Evolutionary conservation across 2,113 vertebrate genomes (phyloP).

Genomic region (Prinia subflava): DNA sequence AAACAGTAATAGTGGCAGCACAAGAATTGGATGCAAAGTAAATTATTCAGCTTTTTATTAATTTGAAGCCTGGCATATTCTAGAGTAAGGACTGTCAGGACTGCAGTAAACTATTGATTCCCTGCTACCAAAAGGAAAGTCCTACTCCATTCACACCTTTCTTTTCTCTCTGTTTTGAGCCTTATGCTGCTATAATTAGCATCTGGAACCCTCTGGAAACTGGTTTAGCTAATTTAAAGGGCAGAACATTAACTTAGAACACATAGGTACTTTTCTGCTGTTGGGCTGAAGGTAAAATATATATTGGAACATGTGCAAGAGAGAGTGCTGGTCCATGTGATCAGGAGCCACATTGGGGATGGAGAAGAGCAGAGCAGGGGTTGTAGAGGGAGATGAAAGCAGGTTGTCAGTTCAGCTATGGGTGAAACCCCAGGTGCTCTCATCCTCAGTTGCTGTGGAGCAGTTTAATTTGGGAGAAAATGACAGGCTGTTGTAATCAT

Average conservation of each 20-base stretch:
- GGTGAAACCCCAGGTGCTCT: background rate
- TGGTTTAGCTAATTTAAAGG: background rate
- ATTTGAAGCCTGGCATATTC: background rate
- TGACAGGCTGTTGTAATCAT: background rate
- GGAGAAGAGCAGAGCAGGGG: background rate
- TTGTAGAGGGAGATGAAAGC: background rate
- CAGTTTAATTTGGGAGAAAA: background rate
- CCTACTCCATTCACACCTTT: fast-evolving
- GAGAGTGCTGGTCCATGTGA: background rate
- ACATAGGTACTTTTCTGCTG: background rate
- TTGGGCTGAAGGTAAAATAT: background rate
- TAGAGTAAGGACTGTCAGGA: background rate
- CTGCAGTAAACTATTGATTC: background rate
- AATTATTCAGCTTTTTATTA: background rate
- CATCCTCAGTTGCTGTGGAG: background rate
- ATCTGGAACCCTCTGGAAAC: background rate
- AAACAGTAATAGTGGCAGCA: background rate
- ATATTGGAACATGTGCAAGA: background rate
- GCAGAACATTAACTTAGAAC: background rate
- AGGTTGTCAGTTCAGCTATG: background rate
- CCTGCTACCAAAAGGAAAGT: background rate
- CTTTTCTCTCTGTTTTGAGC: background rate
- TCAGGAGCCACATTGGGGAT: background rate
- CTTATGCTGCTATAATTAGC: background rate
- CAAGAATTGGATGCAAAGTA: background rate